Conservation (phyloP, 2,113 vertebrate species). For the Hyperopisus bebe region DNA sequence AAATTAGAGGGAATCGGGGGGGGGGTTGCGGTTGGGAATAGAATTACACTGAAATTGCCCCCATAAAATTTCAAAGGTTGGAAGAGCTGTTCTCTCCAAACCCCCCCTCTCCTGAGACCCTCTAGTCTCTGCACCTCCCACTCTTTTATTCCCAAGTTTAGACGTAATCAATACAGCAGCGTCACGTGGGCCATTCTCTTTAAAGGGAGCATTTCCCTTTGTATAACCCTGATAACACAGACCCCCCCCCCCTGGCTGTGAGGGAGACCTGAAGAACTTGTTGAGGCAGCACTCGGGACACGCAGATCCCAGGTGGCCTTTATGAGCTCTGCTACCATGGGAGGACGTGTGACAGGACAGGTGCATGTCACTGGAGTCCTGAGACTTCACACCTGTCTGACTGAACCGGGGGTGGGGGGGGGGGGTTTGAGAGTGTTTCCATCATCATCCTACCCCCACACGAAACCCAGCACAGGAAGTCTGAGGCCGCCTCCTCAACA, state of each 20-base stretch:
- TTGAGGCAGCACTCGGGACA: background rate
- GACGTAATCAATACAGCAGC: background rate
- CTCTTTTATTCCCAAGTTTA: background rate
- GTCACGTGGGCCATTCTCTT: background rate
- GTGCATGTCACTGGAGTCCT: background rate
- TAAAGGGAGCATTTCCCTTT: background rate
- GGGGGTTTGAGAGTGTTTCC: background rate
- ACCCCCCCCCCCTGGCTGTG: background rate
- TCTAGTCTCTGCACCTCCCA: background rate
- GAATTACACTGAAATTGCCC: background rate
- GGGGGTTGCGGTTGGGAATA: background rate
- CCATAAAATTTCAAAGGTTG: slow-evolving; percentile 8
- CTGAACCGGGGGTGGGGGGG: background rate
- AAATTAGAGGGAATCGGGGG: background rate
- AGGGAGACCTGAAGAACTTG: background rate
- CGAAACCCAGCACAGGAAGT: background rate
- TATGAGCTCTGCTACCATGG: background rate
- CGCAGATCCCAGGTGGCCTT: background rate
- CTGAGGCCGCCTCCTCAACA: background rate
- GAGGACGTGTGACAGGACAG: background rate
- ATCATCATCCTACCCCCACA: background rate
- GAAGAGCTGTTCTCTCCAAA: background rate
- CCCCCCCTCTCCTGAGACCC: background rate
- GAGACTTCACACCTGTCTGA: background rate
- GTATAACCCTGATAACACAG: background rate